Percentiles rank a stretch among this genome's conserved stretches.
phyloP scores from a whole-genome alignment of 2,113 vertebrate genomes.

The Nothoprocta perdicaria region DNA sequence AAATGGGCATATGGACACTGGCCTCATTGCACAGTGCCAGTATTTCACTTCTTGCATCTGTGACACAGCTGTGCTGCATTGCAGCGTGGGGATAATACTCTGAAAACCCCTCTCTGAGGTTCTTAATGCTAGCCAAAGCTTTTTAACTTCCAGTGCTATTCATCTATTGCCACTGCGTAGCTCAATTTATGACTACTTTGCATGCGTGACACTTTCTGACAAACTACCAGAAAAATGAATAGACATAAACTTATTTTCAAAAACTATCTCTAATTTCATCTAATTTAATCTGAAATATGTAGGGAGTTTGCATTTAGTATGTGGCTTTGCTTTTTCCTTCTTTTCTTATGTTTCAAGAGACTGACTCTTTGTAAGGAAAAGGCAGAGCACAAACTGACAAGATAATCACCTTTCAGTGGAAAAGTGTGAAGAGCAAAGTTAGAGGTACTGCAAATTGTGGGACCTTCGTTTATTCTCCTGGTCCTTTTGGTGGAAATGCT shows the following conservation, averaged over 20 bases:
- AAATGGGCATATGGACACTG: neutral
- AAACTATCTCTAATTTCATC: neutral
- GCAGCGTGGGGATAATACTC: neutral
- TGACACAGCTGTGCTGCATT: neutral
- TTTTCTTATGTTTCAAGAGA: neutral
- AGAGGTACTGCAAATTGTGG: neutral
- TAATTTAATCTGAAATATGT: neutral
- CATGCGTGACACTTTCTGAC: neutral
- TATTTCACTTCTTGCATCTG: neutral
- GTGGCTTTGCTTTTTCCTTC: neutral
- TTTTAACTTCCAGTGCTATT: neutral
- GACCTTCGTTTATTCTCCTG: neutral
- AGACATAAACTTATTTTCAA: neutral
- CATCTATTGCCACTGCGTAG: neutral
- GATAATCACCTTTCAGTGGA: neutral
- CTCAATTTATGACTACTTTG: neutral
- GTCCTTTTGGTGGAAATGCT: neutral
- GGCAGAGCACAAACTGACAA: neutral
- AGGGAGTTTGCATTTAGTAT: neutral
- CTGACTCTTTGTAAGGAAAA: neutral
- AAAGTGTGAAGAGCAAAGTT: neutral
- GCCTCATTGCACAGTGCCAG: neutral
- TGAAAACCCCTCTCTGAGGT: neutral
- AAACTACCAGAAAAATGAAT: neutral
- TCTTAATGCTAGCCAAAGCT: slow-evolving; percentile 3